Evolutionary conservation across 2,113 vertebrate species (phyloP), one percentile per base, ranked within the genome.

Genomic region (Serinus canaria): DNA sequence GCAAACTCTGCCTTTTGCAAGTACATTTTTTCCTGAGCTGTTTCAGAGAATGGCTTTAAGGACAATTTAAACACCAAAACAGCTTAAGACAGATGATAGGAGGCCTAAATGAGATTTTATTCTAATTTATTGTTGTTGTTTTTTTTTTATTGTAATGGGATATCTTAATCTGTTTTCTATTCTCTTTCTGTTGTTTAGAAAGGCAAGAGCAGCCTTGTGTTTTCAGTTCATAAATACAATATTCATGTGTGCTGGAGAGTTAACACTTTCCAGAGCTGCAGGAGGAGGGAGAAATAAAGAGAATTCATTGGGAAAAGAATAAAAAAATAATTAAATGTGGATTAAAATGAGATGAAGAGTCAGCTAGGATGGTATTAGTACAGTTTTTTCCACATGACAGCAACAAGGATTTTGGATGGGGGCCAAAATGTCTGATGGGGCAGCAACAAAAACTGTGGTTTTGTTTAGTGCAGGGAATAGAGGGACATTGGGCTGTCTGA

Each of bases 161-260:
- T 90, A 59, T 86, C 76, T 95, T 95, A 37, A 80, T 95, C 74
- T 95, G 84, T 84, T 91, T 94, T 89, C 37, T 80, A 2, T 90
- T 97, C 39, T 77, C 66, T 84, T 89, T 56, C 25, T 80, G 59
- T 37, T 92, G 39, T 68, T 95, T 72, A 67, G 78, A 84, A 94
- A 85, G 84, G 55, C 89, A 75, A 82, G 69, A 58, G 14, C 66
- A 83, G 70, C 81, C 21, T 59, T 66, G 75, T 92, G 52, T 85
- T 79, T 82, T 79, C 69, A 82, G 60, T 41, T 64, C 37, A 25
- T 64, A 68, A 66, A 7, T 27, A 12, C 50, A 89, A 85, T 52
- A 85, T 87, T 49, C 25, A 11, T 52, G 22, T 10, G 2, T 76
- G 31, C 23, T 27, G 2, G 3, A 18, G 55, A 31, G 46, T 73